Evolutionary conservation across 2,113 vertebrate species (phyloP).

Genomic region (Orthonyx spaldingii): DNA sequence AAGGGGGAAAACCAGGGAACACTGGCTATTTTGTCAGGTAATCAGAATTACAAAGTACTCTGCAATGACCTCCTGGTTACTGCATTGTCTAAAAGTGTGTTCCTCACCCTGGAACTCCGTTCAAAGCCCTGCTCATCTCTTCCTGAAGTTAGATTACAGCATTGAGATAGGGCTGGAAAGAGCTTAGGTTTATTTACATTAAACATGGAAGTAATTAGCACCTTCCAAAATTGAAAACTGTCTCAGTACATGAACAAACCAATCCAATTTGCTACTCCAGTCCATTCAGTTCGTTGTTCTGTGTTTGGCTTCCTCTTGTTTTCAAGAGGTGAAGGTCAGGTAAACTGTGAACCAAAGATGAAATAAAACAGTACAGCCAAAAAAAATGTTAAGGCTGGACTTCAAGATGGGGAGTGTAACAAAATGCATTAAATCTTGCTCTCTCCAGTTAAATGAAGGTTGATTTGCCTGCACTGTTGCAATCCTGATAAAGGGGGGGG

Average conservation of each 20-base stretch:
- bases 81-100: neutral
- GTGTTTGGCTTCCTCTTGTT: neutral
- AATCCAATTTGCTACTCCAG: neutral
- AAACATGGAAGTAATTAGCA: neutral
- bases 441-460: neutral
- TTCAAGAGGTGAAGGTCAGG: neutral
- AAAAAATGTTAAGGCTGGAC: neutral
- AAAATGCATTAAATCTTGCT: neutral
- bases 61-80: neutral
- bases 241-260: neutral
- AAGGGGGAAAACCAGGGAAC: rapidly evolving
- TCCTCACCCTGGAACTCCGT: neutral
- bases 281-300: neutral
- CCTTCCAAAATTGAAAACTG: neutral
- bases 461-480: neutral
- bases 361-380: neutral
- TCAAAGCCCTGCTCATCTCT: neutral
- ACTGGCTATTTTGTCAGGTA: neutral
- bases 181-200: neutral
- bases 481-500: neutral
- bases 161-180: neutral
- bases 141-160: neutral
- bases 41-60: neutral
- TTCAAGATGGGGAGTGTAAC: neutral
- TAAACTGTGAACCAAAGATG: neutral